Evolutionary conservation across 2,113 vertebrate species (phyloP).

Genomic region (Eupsittula cactorum): DNA sequence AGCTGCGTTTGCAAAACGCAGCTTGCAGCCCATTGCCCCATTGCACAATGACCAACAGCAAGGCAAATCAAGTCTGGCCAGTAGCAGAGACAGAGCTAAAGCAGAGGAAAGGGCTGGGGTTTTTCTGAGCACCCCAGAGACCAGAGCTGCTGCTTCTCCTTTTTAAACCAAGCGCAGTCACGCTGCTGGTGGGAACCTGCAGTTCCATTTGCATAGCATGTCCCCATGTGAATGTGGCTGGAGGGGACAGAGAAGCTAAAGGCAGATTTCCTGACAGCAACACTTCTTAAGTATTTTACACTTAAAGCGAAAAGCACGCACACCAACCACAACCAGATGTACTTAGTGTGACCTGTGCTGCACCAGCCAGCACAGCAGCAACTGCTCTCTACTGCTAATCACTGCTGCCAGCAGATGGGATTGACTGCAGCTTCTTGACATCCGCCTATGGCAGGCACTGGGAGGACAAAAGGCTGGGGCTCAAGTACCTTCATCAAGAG

Average conservation of each 20-base stretch:
- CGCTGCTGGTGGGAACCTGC: constrained; percentile 21
- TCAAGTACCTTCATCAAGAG: accelerated
- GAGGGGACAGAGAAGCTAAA: not conserved
- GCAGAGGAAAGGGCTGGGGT: not conserved
- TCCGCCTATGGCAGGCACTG: accelerated
- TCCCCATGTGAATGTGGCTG: not conserved
- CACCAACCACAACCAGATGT: not conserved
- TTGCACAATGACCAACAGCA: accelerated
- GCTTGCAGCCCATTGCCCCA: not conserved
- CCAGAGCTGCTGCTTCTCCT: constrained; percentile 3
- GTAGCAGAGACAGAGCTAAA: not conserved
- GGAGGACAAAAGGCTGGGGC: not conserved
- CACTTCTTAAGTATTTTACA: not conserved
- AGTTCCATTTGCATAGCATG: constrained; percentile 7
- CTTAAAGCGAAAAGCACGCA: not conserved
- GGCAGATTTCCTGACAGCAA: constrained; percentile 31
- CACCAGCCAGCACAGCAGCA: not conserved
- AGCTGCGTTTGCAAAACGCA: not conserved
- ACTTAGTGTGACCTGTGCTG: not conserved
- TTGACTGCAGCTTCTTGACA: not conserved
- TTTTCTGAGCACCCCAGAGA: constrained; percentile 19
- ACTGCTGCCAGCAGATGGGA: not conserved
- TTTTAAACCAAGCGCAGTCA: not conserved
- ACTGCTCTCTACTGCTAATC: not conserved
- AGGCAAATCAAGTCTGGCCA: not conserved